These are phyloP conservation scores for Clarias pachynema DNA, from an alignment of 2,797 vertebrate species.

Conservation along the genomic window DNA sequence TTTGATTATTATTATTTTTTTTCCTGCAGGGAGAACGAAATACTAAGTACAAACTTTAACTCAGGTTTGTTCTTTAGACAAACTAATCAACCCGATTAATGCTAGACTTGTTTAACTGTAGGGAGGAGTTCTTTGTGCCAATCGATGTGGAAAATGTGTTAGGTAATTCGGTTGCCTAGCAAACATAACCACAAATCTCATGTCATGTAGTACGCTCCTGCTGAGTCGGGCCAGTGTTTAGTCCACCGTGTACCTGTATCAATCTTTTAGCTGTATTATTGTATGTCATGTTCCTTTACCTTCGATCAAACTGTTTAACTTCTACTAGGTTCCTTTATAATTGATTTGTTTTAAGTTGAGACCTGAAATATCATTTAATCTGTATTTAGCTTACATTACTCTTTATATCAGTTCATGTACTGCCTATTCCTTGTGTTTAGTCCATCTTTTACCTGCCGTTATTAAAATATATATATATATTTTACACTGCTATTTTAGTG, in stretches of 20 bases:
- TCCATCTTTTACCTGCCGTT: not conserved
- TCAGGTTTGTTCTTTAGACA: not conserved
- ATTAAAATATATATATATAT: not conserved
- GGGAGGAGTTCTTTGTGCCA: conserved; percentile 12
- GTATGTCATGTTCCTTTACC: not conserved
- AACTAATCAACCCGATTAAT: conserved; percentile 6
- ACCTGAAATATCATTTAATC: not conserved
- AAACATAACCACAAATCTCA: conserved; percentile 41
- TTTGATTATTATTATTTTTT: not conserved
- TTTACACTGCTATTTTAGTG: not conserved
- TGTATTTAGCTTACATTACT: not conserved
- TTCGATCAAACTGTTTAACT: not conserved
- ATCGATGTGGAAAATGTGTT: conserved; percentile 30
- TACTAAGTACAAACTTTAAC: not conserved
- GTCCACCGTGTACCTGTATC: not conserved
- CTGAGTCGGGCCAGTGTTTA: not conserved
- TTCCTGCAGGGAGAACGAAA: not conserved
- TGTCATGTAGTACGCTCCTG: conserved; percentile 6
- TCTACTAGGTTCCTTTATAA: not conserved
- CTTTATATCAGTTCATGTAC: not conserved
- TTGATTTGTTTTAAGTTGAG: not conserved
- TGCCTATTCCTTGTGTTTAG: not conserved
- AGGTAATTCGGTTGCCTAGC: conserved; percentile 55
- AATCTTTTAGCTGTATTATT: not conserved
- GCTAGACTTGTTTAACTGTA: not conserved